These are phyloP conservation scores for Enteromius afrohamiltoni DNA, from an alignment of 2,797 vertebrate species.

Conservation along the genomic window DNA sequence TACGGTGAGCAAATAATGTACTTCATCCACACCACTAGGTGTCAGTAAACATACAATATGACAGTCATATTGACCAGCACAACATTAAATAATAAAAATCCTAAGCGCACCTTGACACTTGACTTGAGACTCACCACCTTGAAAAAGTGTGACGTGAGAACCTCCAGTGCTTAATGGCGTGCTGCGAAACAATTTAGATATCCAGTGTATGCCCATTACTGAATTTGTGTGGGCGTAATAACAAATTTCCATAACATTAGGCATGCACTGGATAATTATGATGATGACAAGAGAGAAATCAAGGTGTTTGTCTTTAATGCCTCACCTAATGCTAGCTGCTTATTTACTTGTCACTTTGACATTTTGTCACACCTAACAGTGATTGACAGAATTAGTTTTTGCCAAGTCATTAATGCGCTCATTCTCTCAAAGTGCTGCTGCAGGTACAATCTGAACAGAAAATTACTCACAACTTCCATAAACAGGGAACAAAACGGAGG, in stretches of 20 bases:
- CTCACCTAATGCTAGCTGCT: constrained; percentile 57
- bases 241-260: constrained; percentile 59
- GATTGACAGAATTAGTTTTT: constrained; percentile 64
- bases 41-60: neutral
- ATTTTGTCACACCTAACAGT: constrained; percentile 65
- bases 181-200: constrained; percentile 27
- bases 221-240: constrained; percentile 57
- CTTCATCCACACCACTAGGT: neutral
- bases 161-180: constrained; percentile 1
- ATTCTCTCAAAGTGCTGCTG: constrained; percentile 51
- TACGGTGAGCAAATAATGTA: neutral
- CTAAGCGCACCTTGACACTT: neutral
- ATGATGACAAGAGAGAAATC: constrained; percentile 56
- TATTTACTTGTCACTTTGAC: constrained; percentile 67
- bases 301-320: constrained; percentile 60
- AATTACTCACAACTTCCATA: constrained; percentile 57
- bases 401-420: constrained; percentile 61
- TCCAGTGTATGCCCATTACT: constrained; percentile 53
- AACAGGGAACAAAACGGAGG: constrained; percentile 59
- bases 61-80: neutral
- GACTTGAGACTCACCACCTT: neutral
- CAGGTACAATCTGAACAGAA: constrained; percentile 56
- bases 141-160: neutral
- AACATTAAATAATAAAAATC: neutral
- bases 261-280: constrained; percentile 62